Evolutionary conservation across 2,888 invertebrate genomes (phyloP).

Genomic region (Eupithecia inturbata): DNA sequence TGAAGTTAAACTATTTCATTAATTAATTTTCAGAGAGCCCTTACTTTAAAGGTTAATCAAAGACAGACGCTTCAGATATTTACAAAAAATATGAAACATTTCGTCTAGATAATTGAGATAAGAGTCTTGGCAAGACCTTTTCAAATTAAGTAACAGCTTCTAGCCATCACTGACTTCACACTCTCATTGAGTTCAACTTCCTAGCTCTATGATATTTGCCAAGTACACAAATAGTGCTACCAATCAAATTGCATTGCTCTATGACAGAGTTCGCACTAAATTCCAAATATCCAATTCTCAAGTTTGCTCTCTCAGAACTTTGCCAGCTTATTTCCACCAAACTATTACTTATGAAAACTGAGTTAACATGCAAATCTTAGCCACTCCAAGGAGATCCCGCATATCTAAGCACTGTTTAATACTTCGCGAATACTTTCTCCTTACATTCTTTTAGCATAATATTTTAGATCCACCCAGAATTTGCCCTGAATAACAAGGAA

Average conservation of each 20-base stretch:
- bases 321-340: conserved; percentile 67
- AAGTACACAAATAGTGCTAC: conserved; percentile 42
- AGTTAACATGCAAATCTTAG: conserved; percentile 80
- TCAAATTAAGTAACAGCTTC: neutral
- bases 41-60: conserved; percentile 8
- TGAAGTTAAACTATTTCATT: conserved; percentile 47
- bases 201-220: neutral
- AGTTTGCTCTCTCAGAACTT: conserved; percentile 69
- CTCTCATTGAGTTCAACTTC: neutral
- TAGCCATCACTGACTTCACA: neutral
- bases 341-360: conserved; percentile 77
- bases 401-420: conserved; percentile 63
- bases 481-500: conserved; percentile 50
- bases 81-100: neutral
- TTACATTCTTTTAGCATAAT: conserved; percentile 49
- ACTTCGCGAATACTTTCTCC: conserved; percentile 56
- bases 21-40: conserved; percentile 24
- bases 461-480: conserved; percentile 52
- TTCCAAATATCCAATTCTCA: conserved; percentile 70
- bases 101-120: neutral
- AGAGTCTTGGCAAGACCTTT: neutral
- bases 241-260: conserved; percentile 18
- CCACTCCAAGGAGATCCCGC: conserved; percentile 63
- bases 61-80: neutral
- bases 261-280: conserved; percentile 43